Evolutionary conservation across 2,797 vertebrate genomes (phyloP).

Genomic region (Rallus crepitans): DNA sequence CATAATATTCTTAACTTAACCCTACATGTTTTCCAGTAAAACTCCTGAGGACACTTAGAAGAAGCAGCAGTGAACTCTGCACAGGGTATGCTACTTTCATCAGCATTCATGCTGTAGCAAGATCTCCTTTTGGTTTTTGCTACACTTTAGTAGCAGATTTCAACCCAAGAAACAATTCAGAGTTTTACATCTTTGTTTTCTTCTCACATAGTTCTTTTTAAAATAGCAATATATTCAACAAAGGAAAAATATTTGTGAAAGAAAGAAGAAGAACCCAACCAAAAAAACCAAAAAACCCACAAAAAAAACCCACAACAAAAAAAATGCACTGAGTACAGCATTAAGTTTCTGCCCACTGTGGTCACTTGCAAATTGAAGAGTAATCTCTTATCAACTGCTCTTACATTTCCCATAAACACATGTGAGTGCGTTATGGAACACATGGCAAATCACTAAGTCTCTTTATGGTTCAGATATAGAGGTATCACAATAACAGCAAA

Average conservation of each 20-base stretch:
- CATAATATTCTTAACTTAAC: not conserved
- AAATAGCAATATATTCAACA: not conserved
- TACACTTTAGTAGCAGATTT: not conserved
- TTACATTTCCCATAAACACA: not conserved
- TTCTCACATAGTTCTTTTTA: not conserved
- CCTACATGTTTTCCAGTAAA: not conserved
- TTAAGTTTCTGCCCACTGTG: not conserved
- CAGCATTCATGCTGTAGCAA: not conserved
- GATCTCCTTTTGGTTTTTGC: not conserved
- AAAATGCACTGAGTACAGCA: not conserved
- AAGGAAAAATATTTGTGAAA: not conserved
- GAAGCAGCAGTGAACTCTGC: not conserved
- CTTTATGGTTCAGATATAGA: not conserved
- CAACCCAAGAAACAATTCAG: not conserved
- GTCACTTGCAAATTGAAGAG: not conserved
- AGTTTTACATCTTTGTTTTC: not conserved
- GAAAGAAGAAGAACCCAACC: not conserved
- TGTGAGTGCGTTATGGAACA: not conserved
- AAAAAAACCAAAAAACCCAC: not conserved
- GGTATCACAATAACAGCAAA: conserved; percentile 19
- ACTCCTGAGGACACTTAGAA: not conserved
- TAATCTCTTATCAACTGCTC: not conserved
- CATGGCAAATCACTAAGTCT: not conserved
- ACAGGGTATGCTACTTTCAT: not conserved
- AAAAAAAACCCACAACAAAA: not conserved